Evolutionary conservation across 2,888 invertebrate genomes (phyloP).

Genomic region (Megastigmus dorsalis): DNA sequence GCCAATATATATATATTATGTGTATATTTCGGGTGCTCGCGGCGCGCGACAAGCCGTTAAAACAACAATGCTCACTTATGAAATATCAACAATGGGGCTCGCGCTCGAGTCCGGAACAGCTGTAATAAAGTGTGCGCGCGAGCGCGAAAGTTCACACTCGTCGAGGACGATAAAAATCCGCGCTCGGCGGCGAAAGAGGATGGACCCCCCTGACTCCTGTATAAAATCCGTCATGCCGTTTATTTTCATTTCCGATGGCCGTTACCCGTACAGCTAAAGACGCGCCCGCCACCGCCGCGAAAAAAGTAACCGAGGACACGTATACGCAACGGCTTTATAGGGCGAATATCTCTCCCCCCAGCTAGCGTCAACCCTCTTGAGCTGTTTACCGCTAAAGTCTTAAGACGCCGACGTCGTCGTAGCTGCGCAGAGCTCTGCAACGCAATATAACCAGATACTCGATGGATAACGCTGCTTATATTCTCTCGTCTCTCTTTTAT

Average conservation of each 20-base stretch:
- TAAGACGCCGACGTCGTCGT: slow-evolving; percentile 50
- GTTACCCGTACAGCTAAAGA: slow-evolving; percentile 16
- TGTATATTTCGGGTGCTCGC: no score
- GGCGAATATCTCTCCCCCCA: slow-evolving; percentile 64
- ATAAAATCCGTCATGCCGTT: slow-evolving; percentile 30
- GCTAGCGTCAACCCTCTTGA: background rate
- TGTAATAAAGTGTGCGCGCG: background rate
- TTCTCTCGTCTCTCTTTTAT: slow-evolving; percentile 39
- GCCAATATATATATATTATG: no score
- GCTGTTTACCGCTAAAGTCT: slow-evolving; percentile 54
- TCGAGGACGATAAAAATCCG: slow-evolving; percentile 11
- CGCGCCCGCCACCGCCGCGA: background rate
- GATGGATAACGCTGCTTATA: slow-evolving; percentile 47
- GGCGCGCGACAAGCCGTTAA: no score
- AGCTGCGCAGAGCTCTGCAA: slow-evolving; percentile 21
- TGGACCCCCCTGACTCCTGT: background rate
- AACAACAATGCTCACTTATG: no score
- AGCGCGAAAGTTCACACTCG: slow-evolving; percentile 2
- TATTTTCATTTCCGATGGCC: slow-evolving; percentile 48
- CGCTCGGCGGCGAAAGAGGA: no score
- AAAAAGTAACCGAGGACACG: slow-evolving; percentile 54
- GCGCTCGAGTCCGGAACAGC: background rate
- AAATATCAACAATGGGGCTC: slow-evolving; percentile 8
- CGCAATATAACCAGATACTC: slow-evolving; percentile 57
- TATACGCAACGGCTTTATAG: slow-evolving; percentile 63